Base-by-base conservation (phyloP, 2,113 vertebrate species). In the Melanostigma gelatinosum region DNA sequence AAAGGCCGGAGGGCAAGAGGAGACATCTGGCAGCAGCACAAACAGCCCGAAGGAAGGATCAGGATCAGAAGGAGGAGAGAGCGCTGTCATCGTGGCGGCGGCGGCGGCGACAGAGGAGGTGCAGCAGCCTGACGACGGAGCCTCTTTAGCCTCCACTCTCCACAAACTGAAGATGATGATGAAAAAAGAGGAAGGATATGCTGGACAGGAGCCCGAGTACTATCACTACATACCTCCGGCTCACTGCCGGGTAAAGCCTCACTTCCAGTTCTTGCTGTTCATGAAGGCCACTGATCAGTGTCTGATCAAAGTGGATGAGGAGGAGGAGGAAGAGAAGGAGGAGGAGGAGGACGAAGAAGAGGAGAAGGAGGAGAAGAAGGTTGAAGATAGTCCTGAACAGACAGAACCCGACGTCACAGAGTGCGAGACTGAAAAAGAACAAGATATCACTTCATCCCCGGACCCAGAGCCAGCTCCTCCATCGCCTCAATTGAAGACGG, bases 221-320 rank as follows among this genome's bases (percentile, higher is more conserved):
- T 99, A 99, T 82, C 97, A 99, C 91, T 99, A 99, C 58, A 93
- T 98, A 66, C 98, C 98, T 32, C 98, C 98, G 5, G 96, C 97
- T 36, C 98, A 99, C 82, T 99, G 98, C 87, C 96, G 97, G 72
- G 98, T 99, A 1, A 99, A 99, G 70, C 98, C 98, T 6, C 96
- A 97, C 78, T 99, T 99, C 73, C 98, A 99, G 89, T 99, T 99
- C 85, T 91, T 99, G 70, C 94, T 99, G 16, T 99, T 99, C 77
- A 99, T 99, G 98, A 97, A 97, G 92, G 96, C 98, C 32, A 96
- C 96, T 0, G 97, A 99, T 46, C 97, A 98, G 91, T 95, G 93
- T 50, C 90, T 80, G 10, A 91, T 32, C 84, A 95, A 91, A 86
- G 94, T 92, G 2, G 91, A 90, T 0, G 75, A 93, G 10, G 91